Conservation (phyloP, 2,797 vertebrate genomes). For the Okamejei kenojei region DNA sequence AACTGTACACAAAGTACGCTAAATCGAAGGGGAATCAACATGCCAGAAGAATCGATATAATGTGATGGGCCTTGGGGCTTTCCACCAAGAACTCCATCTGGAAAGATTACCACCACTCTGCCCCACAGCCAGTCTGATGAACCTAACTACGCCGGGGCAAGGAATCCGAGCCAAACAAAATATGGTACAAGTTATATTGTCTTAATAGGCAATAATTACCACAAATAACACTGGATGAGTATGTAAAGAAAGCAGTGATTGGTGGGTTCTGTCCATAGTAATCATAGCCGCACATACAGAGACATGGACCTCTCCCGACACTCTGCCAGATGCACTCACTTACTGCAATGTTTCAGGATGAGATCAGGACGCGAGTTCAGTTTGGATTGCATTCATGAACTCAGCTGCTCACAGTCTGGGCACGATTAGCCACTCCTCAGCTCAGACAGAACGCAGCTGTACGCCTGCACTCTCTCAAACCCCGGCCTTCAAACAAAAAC, state of each 20-base stretch:
- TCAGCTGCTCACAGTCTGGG: background rate
- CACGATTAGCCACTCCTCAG: background rate
- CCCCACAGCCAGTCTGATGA: background rate
- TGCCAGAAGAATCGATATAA: background rate
- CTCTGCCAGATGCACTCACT: background rate
- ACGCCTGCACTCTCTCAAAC: background rate
- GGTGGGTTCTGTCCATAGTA: background rate
- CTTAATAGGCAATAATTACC: background rate
- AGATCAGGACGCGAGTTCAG: background rate
- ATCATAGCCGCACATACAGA: background rate
- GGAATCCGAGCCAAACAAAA: background rate
- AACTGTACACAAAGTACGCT: too few species aligned
- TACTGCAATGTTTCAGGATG: background rate
- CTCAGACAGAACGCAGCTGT: slow-evolving; percentile 18
- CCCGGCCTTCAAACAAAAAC: background rate
- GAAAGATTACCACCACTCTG: background rate
- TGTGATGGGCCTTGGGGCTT: background rate
- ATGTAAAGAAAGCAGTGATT: background rate
- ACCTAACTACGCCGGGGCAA: too few species aligned
- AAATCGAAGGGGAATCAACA: background rate
- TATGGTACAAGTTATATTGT: background rate
- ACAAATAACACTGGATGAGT: background rate
- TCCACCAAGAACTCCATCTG: background rate
- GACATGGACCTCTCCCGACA: background rate
- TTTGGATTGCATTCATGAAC: background rate